Evolutionary conservation across 1,140 invertebrate species (phyloP), one percentile per base, ranked within the genome.

Genomic region (Limonius californicus): DNA sequence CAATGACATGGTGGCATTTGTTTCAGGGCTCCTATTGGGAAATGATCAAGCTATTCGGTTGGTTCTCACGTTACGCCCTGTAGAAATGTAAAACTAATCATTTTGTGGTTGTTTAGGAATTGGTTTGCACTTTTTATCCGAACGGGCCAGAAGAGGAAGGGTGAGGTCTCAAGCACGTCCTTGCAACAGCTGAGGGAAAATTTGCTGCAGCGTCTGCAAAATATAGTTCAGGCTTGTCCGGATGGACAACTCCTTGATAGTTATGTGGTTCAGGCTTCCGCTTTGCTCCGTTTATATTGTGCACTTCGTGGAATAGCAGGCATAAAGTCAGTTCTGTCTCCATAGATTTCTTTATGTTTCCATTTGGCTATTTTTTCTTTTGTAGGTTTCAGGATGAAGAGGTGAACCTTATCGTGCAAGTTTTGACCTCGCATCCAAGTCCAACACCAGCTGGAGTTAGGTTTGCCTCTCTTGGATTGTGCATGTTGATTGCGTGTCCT

Each of bases 81-180:
- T n/a, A n/a, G n/a, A n/a, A n/a, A n/a, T n/a, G n/a, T n/a, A n/a
- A n/a, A n/a, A n/a, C 32, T 35, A 8, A n/a, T 35, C 8, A 35
- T n/a, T 35, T 35, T n/a, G 32, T 35, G 32, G 32, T 8, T n/a
- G 9, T 50, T 64, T 54, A 74, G 75, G 69, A 89, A 87, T 62
- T 98, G 95, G 95, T 95, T 98, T 75, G 90, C 92, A 0, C 84
- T 90, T 69, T 98, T 95, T 73, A 86, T 97, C 30, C 85, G 94
- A 66, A 91, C 89, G 72, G 90, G 92, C 1, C 94, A 97, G 72
- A 97, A 97, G 82, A 81, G 88, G 47, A 93, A 91, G 74, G 85
- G 87, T 19, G 91, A 95, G 72, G 81, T 81, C 45, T 81, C 85
- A 66, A 81, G 81, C 20, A 82, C 86, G 23, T 86, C 88, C 55